phyloP scores from a whole-genome alignment of 2,113 vertebrate genomes.

The Sterrhoptilus dennistouni region DNA sequence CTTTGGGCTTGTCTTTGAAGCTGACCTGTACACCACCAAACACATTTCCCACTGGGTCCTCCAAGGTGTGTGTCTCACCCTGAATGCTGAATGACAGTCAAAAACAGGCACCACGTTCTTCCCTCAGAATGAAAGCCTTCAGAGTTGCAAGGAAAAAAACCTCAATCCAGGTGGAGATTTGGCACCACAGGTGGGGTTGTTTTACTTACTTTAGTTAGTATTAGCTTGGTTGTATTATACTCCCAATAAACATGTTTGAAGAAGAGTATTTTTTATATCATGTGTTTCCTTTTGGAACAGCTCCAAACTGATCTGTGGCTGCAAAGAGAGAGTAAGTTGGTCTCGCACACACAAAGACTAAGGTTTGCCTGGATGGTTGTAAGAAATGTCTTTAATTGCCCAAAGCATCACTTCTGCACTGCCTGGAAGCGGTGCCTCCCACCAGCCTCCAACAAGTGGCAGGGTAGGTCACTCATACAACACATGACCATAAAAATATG shows the following conservation, averaged over 20 bases:
- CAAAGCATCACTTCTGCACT: conserved; percentile 25
- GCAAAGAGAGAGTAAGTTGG: background rate
- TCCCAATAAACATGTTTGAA: background rate
- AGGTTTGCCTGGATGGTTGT: conserved; percentile 2
- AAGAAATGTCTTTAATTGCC: conserved; percentile 67
- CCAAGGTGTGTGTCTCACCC: conserved; percentile 88
- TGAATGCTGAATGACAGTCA: conserved; percentile 79
- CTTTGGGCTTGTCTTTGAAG: conserved; percentile 89
- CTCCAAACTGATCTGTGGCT: background rate
- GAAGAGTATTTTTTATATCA: background rate
- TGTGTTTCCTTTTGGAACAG: background rate
- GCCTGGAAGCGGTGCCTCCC: conserved; percentile 5
- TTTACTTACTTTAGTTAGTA: background rate
- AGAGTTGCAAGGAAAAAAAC: rapidly evolving
- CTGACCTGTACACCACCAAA: conserved; percentile 84
- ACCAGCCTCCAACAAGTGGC: background rate
- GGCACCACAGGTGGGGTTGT: rapidly evolving
- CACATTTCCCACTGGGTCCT: conserved; percentile 95
- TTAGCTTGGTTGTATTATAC: background rate
- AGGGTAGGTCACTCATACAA: background rate
- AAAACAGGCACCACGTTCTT: rapidly evolving
- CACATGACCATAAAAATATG: background rate
- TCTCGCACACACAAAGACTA: background rate
- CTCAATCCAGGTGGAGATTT: rapidly evolving
- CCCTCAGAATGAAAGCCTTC: too few species aligned